Base-by-base conservation (phyloP, 2,113 vertebrate genomes). In the Maccullochella peelii region DNA sequence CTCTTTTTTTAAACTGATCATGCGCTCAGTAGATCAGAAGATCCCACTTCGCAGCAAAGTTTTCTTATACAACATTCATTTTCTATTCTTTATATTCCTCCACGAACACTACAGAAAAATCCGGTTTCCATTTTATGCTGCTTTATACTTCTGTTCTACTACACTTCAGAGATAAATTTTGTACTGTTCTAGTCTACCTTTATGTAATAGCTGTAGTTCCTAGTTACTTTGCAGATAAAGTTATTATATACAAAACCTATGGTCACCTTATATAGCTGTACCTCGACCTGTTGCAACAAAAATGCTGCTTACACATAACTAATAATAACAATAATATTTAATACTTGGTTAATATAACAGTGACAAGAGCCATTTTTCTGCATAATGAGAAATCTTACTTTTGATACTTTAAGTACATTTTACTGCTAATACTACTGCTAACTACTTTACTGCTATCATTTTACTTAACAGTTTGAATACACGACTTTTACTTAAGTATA, bases 1-100 rank as follows among this genome's bases (percentile, higher is more conserved):
- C 25, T 21, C 3, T n/a, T 58, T 8, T 8, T 47, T 74, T 23
- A 12, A 50, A 42, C 58, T 38, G 12, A 21, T 68, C 66, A 55
- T 23, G 83, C 54, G 80, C 49, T 62, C 38, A 30, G 30, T 57
- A 67, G 61, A 18, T 40, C 20, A 57, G 20, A 71, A 6, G 4
- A n/a, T n/a, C 38, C 6, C 20, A 42, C 14, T 33, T 42, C 14
- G 20, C 23, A 20, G 10, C 9, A 7, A 42, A 30, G 16, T 77
- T 16, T 47, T 57, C 0, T 36, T 50, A 52, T 3, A 20, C 27
- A 47, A 7, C 20, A 10, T 27, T 42, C 11, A 10, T 2, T 40
- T 27, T 54, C 10, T 52, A 12, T 12, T 52, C 4, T 36, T 1
- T 5, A 1, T 42, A 42, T n/a, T 40, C 0, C 5, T 50, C 15